These are phyloP conservation scores for Falco berigora DNA, from an alignment of 2,797 vertebrate species.

Conservation along the genomic window DNA sequence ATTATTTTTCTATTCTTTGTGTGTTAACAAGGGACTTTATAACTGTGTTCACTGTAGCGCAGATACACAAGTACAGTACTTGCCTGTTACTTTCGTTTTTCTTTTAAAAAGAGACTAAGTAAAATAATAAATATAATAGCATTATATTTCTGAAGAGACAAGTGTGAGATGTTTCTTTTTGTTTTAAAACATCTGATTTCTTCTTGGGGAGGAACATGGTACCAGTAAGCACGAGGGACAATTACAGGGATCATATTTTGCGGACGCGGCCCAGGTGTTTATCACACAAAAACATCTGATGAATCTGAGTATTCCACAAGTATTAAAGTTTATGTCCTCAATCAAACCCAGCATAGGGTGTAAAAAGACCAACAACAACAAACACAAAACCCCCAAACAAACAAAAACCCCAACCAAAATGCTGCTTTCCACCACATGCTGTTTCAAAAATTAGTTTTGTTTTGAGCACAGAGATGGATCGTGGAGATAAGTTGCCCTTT, in stretches of 20 bases:
- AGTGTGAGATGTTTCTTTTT: not conserved
- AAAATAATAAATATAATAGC: not conserved
- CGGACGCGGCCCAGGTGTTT: not conserved
- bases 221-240: not conserved
- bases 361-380: too few species aligned
- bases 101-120: not conserved
- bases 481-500: not conserved
- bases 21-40: not conserved
- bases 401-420: too few species aligned
- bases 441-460: not conserved
- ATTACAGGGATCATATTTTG: not conserved
- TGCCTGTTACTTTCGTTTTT: not conserved
- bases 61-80: too few species aligned
- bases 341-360: not conserved
- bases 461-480: fast-evolving
- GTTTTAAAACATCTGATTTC: not conserved
- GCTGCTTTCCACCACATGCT: not conserved
- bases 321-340: not conserved
- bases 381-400: too few species aligned
- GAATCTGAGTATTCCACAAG: not conserved
- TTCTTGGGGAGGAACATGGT: not conserved
- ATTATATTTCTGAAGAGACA: not conserved
- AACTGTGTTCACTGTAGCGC: not conserved
- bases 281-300: not conserved
- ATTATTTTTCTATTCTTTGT: not conserved